A percentile compares a stretch with the other conserved stretches of the same genome.
Evolutionary conservation across 1,140 invertebrate genomes (phyloP).

Genomic region (Drosophila pseudoobscura): DNA sequence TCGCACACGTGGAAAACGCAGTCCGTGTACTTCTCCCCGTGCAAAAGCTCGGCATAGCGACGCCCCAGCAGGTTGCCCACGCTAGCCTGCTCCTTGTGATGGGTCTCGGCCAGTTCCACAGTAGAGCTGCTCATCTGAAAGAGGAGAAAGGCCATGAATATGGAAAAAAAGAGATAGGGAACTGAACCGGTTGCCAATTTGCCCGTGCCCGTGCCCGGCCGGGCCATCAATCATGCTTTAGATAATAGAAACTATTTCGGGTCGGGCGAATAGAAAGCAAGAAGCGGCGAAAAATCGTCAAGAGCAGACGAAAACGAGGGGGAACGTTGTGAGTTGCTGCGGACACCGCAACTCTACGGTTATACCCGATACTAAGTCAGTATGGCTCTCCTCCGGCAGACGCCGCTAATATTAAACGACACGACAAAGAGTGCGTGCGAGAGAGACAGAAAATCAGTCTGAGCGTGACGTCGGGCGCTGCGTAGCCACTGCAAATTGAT

Average conservation of each 20-base stretch:
- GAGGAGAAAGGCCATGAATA: constrained; percentile 25
- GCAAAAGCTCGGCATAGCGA: constrained; percentile 71
- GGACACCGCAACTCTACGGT: no score
- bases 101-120: constrained; percentile 39
- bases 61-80: constrained; percentile 41
- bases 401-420: no score
- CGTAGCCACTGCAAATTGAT: no score
- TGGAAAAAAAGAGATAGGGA: constrained; percentile 14
- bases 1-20: constrained; percentile 74
- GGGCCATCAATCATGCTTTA: constrained; percentile 20
- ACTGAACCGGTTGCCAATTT: constrained; percentile 57
- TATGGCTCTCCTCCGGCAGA: no score
- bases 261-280: constrained; percentile 38
- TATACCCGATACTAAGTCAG: no score
- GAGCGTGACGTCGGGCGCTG: no score
- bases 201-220: not conserved
- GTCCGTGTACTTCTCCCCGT: constrained; percentile 67
- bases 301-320: not conserved
- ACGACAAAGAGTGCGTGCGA: no score
- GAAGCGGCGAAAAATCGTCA: not conserved
- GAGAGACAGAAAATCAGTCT: no score
- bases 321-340: no score
- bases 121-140: constrained; percentile 53
- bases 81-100: constrained; percentile 49
- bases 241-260: constrained; percentile 24